Percentiles rank a stretch among this genome's conserved stretches.
Conservation (phyloP, 2,888 invertebrate species). For the Dusona sp. region DNA sequence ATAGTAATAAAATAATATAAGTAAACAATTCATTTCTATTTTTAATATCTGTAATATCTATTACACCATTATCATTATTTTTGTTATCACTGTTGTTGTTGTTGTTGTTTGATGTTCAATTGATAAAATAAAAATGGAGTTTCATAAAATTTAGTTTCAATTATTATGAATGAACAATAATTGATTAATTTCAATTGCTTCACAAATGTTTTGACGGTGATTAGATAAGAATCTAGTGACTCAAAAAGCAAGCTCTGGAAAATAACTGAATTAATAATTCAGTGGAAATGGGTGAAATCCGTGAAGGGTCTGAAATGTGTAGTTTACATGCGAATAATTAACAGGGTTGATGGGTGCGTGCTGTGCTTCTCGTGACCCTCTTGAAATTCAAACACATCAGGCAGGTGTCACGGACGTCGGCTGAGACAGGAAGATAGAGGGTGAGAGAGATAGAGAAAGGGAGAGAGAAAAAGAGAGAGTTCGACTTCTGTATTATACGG, state of each 20-base stretch:
- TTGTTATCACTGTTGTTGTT: too few species aligned
- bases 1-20: background rate
- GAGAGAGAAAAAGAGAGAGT: constrained; percentile 38
- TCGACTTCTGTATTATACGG: constrained; percentile 47
- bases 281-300: background rate
- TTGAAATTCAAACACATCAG: constrained; percentile 50
- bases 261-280: background rate
- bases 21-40: too few species aligned
- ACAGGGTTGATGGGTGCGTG: constrained; percentile 11
- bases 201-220: background rate
- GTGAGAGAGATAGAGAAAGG: constrained; percentile 10
- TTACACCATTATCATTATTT: too few species aligned
- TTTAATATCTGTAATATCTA: too few species aligned
- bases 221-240: background rate
- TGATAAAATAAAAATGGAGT: too few species aligned
- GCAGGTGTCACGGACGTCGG: constrained; percentile 53
- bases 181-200: background rate
- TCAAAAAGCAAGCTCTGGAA: background rate
- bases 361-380: constrained; percentile 6
- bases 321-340: constrained; percentile 35
- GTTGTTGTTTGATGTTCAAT: too few species aligned
- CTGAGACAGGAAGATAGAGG: background rate
- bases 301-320: constrained; percentile 15
- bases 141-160: too few species aligned
- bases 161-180: background rate